Conservation (phyloP, 37 sponge, comb jelly and placozoan species). For the Amphimedon queenslandica region DNA sequence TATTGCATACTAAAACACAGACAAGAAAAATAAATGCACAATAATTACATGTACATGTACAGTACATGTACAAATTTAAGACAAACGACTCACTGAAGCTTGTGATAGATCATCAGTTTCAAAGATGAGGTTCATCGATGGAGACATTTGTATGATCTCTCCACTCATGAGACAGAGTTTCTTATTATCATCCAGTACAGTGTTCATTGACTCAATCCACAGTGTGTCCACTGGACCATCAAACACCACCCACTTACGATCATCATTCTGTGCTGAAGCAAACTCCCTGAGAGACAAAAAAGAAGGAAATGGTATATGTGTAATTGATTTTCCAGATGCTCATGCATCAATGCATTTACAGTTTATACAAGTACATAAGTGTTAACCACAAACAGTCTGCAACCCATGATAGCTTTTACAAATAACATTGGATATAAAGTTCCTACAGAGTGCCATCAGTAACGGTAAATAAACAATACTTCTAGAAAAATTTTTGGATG, state of each 20-base stretch:
- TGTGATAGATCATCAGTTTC: constrained; percentile 94
- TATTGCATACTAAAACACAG: background rate
- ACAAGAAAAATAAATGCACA: background rate
- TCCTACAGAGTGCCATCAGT: too few relatives aligned
- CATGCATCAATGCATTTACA: too few relatives aligned
- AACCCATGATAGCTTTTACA: too few relatives aligned
- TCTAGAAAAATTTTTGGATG: too few relatives aligned
- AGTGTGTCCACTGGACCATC: constrained; percentile 98
- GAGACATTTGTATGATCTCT: constrained; percentile 98
- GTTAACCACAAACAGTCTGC: too few relatives aligned
- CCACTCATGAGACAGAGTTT: constrained; percentile 99
- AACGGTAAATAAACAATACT: too few relatives aligned
- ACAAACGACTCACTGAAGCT: constrained; percentile 75
- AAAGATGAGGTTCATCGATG: constrained; percentile 96
- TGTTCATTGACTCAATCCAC: constrained; percentile 99
- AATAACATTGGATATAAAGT: too few relatives aligned
- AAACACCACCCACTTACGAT: constrained; percentile 97
- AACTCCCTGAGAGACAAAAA: constrained; percentile 61
- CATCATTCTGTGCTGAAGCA: constrained; percentile 91
- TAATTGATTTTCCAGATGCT: too few relatives aligned
- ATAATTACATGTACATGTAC: constrained; percentile 1
- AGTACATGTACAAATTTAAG: background rate
- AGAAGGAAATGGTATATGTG: too few relatives aligned
- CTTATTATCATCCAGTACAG: constrained; percentile 97
- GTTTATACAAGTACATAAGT: too few relatives aligned